phyloP scores from a whole-genome alignment of 35 echinoderm and acorn worm genomes.

The Stichopus chloronotus region DNA sequence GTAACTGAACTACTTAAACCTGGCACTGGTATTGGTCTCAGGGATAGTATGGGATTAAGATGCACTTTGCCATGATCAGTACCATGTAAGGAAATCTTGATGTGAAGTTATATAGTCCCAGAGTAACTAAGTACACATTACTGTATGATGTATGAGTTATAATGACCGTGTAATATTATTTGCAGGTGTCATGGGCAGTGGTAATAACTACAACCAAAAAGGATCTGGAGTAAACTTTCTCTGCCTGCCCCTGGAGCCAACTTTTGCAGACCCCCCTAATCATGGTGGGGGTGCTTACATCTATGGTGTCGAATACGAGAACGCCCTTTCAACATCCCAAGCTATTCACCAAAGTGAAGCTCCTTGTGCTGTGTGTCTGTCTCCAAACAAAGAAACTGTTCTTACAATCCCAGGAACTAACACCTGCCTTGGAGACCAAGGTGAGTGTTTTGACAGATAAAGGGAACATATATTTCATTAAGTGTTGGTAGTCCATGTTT shows the following conservation, averaged over 20 bases:
- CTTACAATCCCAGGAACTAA: constrained; percentile 1
- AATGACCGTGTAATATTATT: neutral
- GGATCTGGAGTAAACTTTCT: constrained; percentile 16
- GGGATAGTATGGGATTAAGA: too few species aligned
- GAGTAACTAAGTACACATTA: too few species aligned
- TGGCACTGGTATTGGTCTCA: too few species aligned
- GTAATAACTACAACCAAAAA: constrained; percentile 16
- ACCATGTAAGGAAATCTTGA: neutral
- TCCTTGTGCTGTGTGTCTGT: neutral
- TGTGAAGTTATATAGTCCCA: too few species aligned
- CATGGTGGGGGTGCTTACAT: neutral
- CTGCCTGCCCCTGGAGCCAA: constrained; percentile 30
- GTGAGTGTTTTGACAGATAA: neutral
- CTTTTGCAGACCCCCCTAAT: neutral
- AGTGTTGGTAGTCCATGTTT: neutral
- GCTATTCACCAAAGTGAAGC: constrained; percentile 1
- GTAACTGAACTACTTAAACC: too few species aligned
- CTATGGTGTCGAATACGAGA: constrained; percentile 5
- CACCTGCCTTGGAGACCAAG: constrained; percentile 3
- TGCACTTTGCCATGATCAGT: too few species aligned
- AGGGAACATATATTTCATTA: neutral
- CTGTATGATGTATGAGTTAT: too few species aligned
- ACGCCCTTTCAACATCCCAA: neutral
- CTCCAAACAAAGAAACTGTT: neutral
- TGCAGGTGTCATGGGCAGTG: constrained; percentile 22